A percentile compares a stretch with the other conserved stretches of the same genome.
phyloP scores from a whole-genome alignment of 2,888 invertebrate species.

The Polydrusus cervinus region DNA sequence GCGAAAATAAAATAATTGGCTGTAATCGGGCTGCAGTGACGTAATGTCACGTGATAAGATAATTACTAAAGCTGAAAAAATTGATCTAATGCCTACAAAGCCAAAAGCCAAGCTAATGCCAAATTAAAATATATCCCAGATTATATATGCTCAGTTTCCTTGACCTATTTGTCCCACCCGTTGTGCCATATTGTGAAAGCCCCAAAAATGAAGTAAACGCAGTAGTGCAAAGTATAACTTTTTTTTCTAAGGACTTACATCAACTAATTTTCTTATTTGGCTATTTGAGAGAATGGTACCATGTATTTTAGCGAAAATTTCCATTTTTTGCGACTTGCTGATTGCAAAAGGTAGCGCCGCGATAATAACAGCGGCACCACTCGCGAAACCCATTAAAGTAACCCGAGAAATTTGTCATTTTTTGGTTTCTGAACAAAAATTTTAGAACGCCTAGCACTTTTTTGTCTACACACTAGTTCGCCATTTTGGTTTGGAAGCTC shows the following conservation, averaged over 20 bases:
- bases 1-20: conserved; percentile 57
- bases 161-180: conserved; percentile 43
- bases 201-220: conserved; percentile 35
- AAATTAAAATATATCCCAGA: conserved; percentile 40
- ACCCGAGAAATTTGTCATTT: conserved; percentile 39
- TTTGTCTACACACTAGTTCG: conserved; percentile 46
- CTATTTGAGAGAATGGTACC: conserved; percentile 40
- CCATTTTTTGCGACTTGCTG: conserved; percentile 41
- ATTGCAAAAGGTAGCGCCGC: conserved; percentile 29
- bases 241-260: conserved; percentile 50
- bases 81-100: conserved; percentile 21
- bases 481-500: conserved; percentile 48
- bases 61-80: conserved; percentile 15
- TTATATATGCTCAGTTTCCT: conserved; percentile 33
- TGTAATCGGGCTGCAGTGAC: conserved; percentile 67
- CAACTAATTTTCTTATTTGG: conserved; percentile 47
- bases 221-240: conserved; percentile 31
- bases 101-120: conserved; percentile 43
- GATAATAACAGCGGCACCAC: conserved; percentile 40
- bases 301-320: conserved; percentile 47
- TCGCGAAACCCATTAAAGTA: conserved; percentile 33
- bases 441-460: conserved; percentile 28
- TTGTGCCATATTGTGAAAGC: conserved; percentile 17
- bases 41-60: conserved; percentile 65
- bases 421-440: conserved; percentile 37